phyloP scores from a whole-genome alignment of 2,113 vertebrate genomes.

The Mus pahari region DNA sequence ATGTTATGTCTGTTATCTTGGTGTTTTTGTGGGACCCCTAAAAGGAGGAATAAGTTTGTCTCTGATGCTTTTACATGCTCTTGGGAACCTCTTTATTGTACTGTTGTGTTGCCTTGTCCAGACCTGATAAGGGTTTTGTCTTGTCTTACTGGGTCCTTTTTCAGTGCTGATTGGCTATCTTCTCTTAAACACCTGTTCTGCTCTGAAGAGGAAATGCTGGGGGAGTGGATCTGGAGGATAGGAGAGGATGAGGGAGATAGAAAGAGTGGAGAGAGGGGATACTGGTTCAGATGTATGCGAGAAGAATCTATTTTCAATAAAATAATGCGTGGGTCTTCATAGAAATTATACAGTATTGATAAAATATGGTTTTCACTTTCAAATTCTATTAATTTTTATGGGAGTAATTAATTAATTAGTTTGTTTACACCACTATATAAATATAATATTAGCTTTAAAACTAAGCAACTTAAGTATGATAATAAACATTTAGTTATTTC shows the following conservation, averaged over 20 bases:
- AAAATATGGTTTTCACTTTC: neutral
- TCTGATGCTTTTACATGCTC: neutral
- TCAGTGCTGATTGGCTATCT: neutral
- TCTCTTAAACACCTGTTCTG: neutral
- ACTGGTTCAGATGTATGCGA: neutral
- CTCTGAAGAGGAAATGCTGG: neutral
- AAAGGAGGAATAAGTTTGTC: neutral
- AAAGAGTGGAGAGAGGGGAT: neutral
- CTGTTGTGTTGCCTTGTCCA: neutral
- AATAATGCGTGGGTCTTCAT: neutral
- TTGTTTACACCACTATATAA: too few relatives aligned
- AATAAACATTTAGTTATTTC: constrained; percentile 16
- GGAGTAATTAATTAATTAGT: neutral
- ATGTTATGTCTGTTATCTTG: neutral
- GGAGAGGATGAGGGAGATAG: neutral
- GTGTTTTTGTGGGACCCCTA: neutral
- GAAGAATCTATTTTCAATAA: neutral
- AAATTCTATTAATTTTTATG: neutral
- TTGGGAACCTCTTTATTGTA: neutral
- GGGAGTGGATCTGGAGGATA: neutral
- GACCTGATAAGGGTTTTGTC: neutral
- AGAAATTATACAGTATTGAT: neutral
- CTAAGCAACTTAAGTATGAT: neutral
- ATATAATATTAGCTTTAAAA: neutral
- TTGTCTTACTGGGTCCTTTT: neutral